These are phyloP conservation scores for Catalaphyllia jardinei DNA, from an alignment of 64 coral and sea anemone species.

Conservation along the genomic window DNA sequence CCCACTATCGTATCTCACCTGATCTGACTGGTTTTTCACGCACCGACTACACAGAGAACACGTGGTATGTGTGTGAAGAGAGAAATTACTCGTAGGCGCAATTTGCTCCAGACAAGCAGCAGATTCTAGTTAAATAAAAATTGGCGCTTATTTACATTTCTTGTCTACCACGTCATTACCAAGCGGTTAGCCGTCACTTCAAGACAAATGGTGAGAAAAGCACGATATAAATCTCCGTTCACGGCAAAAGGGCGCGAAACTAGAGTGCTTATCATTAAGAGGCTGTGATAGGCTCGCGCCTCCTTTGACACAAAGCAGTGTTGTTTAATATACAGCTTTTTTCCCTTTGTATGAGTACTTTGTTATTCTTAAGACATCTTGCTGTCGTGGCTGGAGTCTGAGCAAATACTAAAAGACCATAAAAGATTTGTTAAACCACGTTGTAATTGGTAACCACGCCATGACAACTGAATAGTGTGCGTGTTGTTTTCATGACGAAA, in stretches of 20 bases:
- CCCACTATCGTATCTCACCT: not conserved
- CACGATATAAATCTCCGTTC: not conserved
- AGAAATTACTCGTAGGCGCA: not conserved
- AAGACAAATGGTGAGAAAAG: not conserved
- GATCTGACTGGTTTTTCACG: not conserved
- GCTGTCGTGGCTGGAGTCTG: not conserved
- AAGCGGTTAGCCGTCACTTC: not conserved
- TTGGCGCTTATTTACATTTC: constrained; percentile 11
- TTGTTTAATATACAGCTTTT: not conserved
- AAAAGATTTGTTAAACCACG: not conserved
- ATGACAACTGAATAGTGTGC: not conserved
- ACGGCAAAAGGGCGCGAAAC: not conserved
- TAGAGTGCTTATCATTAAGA: not conserved
- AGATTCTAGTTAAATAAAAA: not conserved
- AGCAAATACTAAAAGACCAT: not conserved
- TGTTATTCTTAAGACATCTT: not conserved
- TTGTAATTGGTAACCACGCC: not conserved
- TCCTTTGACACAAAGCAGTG: not conserved
- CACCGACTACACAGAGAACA: not conserved
- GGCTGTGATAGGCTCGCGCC: not conserved
- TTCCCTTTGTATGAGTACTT: not conserved
- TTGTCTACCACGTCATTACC: not conserved
- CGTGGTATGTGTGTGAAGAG: not conserved
- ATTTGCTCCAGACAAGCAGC: not conserved
- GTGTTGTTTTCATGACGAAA: not conserved